A percentile compares a stretch with the other conserved stretches of the same genome.
These are phyloP conservation scores for Anarsia innoxiella DNA, from an alignment of 2,888 invertebrate genomes.

Conservation along the genomic window DNA sequence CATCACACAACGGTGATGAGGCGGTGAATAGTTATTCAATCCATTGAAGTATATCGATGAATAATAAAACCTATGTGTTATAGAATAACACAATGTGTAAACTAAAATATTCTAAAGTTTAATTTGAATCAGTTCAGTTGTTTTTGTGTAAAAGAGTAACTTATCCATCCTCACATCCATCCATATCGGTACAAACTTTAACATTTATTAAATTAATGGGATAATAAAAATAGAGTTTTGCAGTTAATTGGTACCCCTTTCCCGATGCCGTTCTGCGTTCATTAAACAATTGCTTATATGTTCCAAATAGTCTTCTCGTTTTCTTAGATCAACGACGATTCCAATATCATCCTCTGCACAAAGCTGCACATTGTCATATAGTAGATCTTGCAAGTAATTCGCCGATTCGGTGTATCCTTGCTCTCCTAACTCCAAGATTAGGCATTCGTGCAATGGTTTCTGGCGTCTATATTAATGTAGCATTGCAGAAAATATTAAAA, in stretches of 20 bases:
- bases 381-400: slow-evolving; percentile 66
- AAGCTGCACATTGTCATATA: slow-evolving; percentile 71
- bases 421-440: slow-evolving; percentile 72
- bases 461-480: slow-evolving; percentile 68
- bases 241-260: slow-evolving; percentile 53
- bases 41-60: too few species aligned
- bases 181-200: too few species aligned
- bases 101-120: too few species aligned
- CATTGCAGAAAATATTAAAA: too few species aligned
- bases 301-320: slow-evolving; percentile 46
- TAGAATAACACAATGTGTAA: too few species aligned
- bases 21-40: not conserved
- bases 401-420: slow-evolving; percentile 63
- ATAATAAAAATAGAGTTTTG: too few species aligned
- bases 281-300: slow-evolving; percentile 44
- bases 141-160: too few species aligned
- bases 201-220: too few species aligned
- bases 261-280: slow-evolving; percentile 49
- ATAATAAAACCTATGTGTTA: too few species aligned
- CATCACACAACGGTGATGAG: too few species aligned
- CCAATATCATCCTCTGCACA: slow-evolving; percentile 67
- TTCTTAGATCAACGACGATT: slow-evolving; percentile 57
- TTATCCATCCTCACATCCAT: too few species aligned
- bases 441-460: slow-evolving; percentile 68
- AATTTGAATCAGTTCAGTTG: too few species aligned